These are phyloP conservation scores for Papilio aristodemus DNA, from an alignment of 1,140 invertebrate species.

Conservation along the genomic window DNA sequence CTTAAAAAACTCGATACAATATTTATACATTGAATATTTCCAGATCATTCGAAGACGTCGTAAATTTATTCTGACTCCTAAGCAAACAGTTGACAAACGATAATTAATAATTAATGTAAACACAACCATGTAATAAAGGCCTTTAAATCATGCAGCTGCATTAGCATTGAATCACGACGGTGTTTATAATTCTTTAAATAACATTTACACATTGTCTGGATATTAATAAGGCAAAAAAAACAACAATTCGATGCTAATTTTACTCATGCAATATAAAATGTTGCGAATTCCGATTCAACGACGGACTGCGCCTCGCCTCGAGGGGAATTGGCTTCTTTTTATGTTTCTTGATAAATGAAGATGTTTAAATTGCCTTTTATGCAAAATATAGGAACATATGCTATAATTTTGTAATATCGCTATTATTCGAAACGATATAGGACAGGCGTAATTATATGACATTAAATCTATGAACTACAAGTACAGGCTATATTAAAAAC, in stretches of 20 bases:
- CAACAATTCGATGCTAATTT: slow-evolving; percentile 24
- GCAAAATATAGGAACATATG: background rate
- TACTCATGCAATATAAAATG: slow-evolving; percentile 25
- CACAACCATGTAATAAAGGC: background rate
- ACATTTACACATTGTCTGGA: slow-evolving; percentile 23
- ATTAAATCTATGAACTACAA: too few relatives aligned
- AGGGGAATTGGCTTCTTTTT: background rate
- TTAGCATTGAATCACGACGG: slow-evolving; percentile 25
- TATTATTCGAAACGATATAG: slow-evolving; percentile 8
- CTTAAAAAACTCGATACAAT: too few relatives aligned
- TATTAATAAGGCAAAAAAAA: slow-evolving; percentile 22
- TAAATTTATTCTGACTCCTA: background rate
- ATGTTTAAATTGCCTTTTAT: slow-evolving; percentile 4
- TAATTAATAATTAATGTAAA: slow-evolving; percentile 7
- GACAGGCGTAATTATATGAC: background rate
- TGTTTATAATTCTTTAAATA: slow-evolving; percentile 20
- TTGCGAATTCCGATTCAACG: background rate
- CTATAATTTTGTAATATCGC: slow-evolving; percentile 8
- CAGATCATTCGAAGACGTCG: background rate
- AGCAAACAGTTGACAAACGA: background rate
- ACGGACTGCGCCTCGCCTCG: slow-evolving; percentile 19
- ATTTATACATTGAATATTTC: too few relatives aligned
- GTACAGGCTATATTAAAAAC: too few relatives aligned
- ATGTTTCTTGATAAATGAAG: slow-evolving; percentile 12
- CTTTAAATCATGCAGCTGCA: slow-evolving; percentile 15